Conservation (phyloP, 2,797 vertebrate species). For the Galagoides demidoff region DNA sequence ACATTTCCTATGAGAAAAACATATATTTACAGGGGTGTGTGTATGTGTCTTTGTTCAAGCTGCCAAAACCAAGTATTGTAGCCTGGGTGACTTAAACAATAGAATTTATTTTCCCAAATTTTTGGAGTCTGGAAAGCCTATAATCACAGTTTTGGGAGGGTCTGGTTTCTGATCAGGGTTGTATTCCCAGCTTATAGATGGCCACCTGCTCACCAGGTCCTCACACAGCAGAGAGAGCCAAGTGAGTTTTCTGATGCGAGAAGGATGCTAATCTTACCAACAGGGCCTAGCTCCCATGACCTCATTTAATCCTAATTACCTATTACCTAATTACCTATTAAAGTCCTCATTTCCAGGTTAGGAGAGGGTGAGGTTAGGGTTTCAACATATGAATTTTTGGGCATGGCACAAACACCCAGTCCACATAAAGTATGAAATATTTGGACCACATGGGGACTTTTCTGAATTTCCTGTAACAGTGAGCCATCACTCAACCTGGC, state of each 20-base stretch:
- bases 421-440: neutral
- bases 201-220: neutral
- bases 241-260: neutral
- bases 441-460: neutral
- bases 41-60: neutral
- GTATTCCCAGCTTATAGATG: neutral
- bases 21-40: neutral
- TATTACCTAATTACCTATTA: neutral
- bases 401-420: neutral
- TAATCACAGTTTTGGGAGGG: neutral
- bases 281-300: neutral
- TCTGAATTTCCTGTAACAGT: neutral
- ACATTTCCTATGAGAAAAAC: neutral
- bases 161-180: neutral
- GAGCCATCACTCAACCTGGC: neutral
- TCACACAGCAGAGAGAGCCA: neutral
- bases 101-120: neutral
- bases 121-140: neutral
- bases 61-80: neutral
- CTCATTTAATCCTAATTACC: neutral
- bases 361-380: neutral
- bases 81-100: neutral
- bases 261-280: neutral
- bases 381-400: neutral
- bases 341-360: neutral